Conservation (phyloP, 2,888 invertebrate species). For the Saturnia japonica region DNA sequence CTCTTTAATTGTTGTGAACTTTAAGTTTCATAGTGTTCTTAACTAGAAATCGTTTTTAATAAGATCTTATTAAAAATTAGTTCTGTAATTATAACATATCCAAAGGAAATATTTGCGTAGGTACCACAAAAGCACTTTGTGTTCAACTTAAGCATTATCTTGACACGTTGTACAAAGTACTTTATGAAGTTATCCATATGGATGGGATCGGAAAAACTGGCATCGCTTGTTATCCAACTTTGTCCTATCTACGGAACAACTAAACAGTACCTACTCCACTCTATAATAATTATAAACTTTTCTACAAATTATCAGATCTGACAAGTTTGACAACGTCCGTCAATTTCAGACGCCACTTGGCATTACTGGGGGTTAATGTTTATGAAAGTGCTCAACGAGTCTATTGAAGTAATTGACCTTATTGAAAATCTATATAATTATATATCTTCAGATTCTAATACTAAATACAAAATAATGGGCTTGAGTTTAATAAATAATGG, state of each 20-base stretch:
- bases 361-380: neutral
- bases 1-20: no score
- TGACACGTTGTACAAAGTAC: neutral
- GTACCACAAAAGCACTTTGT: no score
- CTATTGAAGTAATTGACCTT: neutral
- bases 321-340: slow-evolving; percentile 5
- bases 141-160: neutral
- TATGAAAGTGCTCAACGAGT: neutral
- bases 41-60: no score
- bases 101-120: no score
- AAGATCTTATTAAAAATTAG: no score
- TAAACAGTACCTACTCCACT: neutral
- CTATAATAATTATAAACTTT: slow-evolving; percentile 6
- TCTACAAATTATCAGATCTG: neutral
- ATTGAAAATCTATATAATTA: neutral
- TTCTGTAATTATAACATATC: no score
- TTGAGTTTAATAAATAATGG: no score
- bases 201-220: neutral
- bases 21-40: no score
- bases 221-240: slow-evolving; percentile 1
- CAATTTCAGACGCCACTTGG: slow-evolving; percentile 3
- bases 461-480: no score
- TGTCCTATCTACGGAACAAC: slow-evolving; percentile 2
- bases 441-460: neutral
- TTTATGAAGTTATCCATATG: slow-evolving; percentile 1